Evolutionary conservation across 2,888 invertebrate species (phyloP).

Genomic region (Epinotia bilunana): DNA sequence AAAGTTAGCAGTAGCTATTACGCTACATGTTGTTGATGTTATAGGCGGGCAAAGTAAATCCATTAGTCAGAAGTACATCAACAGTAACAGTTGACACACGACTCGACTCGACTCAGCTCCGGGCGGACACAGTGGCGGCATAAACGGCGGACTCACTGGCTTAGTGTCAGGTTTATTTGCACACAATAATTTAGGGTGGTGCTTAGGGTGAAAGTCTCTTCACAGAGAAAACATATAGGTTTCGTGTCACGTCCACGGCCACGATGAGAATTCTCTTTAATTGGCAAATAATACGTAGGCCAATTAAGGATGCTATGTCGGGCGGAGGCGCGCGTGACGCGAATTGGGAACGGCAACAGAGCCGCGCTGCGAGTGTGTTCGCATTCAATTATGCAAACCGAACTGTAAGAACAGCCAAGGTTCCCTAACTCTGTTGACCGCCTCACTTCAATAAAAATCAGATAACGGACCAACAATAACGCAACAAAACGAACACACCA

Average conservation of each 20-base stretch:
- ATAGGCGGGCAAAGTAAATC: conserved; percentile 48
- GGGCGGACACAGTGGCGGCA: conserved; percentile 50
- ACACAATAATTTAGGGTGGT: conserved; percentile 63
- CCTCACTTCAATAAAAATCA: conserved; percentile 45
- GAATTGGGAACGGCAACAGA: conserved; percentile 59
- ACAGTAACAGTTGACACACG: conserved; percentile 53
- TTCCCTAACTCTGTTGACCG: conserved; percentile 62
- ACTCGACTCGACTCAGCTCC: conserved; percentile 44
- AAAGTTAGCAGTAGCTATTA: conserved; percentile 17
- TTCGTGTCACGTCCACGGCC: conserved; percentile 82
- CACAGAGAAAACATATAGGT: conserved; percentile 71
- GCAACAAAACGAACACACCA: background rate
- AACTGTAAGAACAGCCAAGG: conserved; percentile 72
- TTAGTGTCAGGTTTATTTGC: conserved; percentile 63
- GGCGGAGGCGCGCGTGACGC: conserved; percentile 80
- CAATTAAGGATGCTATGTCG: conserved; percentile 84
- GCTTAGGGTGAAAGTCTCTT: conserved; percentile 64
- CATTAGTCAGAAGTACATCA: conserved; percentile 59
- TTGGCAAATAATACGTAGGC: conserved; percentile 85
- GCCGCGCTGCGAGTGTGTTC: conserved; percentile 57
- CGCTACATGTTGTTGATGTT: conserved; percentile 35
- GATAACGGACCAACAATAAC: conserved; percentile 23
- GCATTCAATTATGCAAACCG: conserved; percentile 83
- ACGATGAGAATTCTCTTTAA: conserved; percentile 84
- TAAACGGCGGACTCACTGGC: conserved; percentile 46